phyloP scores from a whole-genome alignment of 1,140 invertebrate genomes.

The Triops longicaudatus region DNA sequence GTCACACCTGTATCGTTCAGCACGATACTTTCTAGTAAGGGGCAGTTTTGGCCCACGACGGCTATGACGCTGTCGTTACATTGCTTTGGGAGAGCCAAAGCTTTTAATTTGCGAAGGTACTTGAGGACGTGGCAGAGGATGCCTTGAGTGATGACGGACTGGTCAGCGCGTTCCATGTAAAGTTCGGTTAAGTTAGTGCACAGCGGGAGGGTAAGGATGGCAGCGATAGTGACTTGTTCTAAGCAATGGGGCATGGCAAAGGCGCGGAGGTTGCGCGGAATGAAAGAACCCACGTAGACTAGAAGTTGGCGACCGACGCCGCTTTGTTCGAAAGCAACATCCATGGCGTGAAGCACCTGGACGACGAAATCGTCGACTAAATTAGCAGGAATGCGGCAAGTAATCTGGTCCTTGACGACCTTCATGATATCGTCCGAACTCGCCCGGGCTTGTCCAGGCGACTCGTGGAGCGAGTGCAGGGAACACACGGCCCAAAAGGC shows the following conservation, averaged over 20 bases:
- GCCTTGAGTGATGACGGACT: slow-evolving; percentile 29
- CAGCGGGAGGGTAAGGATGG: slow-evolving; percentile 28
- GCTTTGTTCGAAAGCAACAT: slow-evolving; percentile 27
- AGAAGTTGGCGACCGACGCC: slow-evolving; percentile 29
- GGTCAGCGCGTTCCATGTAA: slow-evolving; percentile 30
- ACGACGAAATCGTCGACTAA: slow-evolving; percentile 28
- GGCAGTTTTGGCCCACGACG: slow-evolving; percentile 29
- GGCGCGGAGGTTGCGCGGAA: slow-evolving; percentile 26
- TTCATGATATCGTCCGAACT: slow-evolving; percentile 29
- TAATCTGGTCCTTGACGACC: slow-evolving; percentile 26
- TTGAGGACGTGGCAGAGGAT: slow-evolving; percentile 29
- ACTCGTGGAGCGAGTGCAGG: slow-evolving; percentile 25
- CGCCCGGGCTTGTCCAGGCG: slow-evolving; percentile 14
- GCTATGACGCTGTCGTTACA: slow-evolving; percentile 30
- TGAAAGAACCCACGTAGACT: slow-evolving; percentile 29
- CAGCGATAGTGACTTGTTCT: slow-evolving; percentile 29
- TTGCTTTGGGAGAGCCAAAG: slow-evolving; percentile 27
- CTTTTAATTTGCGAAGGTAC: slow-evolving; percentile 26
- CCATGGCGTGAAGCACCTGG: slow-evolving; percentile 25
- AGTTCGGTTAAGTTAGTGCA: slow-evolving; percentile 28
- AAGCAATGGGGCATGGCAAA: slow-evolving; percentile 28
- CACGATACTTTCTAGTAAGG: slow-evolving; percentile 28
- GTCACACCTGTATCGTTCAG: slow-evolving; percentile 29
- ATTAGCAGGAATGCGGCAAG: slow-evolving; percentile 26
- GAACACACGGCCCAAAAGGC: slow-evolving; percentile 28